These are phyloP conservation scores for Montipora foliosa DNA, from an alignment of 64 coral and sea anemone species.

Conservation along the genomic window DNA sequence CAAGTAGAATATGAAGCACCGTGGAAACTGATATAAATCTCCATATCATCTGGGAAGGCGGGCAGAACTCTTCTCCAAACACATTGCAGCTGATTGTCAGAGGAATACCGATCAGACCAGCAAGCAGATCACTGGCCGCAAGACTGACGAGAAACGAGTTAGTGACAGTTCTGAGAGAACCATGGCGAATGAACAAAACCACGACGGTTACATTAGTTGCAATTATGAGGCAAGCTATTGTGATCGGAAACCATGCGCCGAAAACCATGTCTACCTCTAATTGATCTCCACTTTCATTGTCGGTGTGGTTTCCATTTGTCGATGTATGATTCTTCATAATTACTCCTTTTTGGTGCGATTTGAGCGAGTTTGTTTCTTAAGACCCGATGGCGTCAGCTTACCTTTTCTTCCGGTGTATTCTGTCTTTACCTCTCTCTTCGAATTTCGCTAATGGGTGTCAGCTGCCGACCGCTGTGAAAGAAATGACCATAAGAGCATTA, in stretches of 20 bases:
- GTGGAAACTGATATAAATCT: slow-evolving; percentile 73
- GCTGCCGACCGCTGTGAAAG: slow-evolving; percentile 3
- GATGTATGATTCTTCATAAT: not conserved
- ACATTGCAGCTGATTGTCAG: slow-evolving; percentile 37
- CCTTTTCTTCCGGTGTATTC: not conserved
- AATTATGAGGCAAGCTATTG: slow-evolving; percentile 63
- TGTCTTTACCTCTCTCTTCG: not conserved
- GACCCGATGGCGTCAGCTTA: not conserved
- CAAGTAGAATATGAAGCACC: slow-evolving; percentile 71
- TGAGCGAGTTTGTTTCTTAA: not conserved
- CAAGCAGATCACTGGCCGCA: slow-evolving; percentile 59
- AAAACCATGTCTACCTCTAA: slow-evolving; percentile 52
- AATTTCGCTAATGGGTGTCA: not conserved
- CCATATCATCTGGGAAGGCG: slow-evolving; percentile 40
- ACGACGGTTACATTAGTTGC: slow-evolving; percentile 59
- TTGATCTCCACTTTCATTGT: not conserved
- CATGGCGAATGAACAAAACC: slow-evolving; percentile 48
- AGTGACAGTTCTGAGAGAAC: slow-evolving; percentile 59
- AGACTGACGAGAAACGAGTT: slow-evolving; percentile 78
- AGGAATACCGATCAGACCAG: slow-evolving; percentile 65
- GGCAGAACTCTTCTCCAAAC: not conserved
- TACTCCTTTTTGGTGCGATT: not conserved
- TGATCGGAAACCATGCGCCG: slow-evolving; percentile 60
- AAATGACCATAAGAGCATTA: slow-evolving; percentile 1
- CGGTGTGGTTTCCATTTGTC: not conserved